phyloP scores from a whole-genome alignment of 2,113 vertebrate species.

The Talpa occidentalis region DNA sequence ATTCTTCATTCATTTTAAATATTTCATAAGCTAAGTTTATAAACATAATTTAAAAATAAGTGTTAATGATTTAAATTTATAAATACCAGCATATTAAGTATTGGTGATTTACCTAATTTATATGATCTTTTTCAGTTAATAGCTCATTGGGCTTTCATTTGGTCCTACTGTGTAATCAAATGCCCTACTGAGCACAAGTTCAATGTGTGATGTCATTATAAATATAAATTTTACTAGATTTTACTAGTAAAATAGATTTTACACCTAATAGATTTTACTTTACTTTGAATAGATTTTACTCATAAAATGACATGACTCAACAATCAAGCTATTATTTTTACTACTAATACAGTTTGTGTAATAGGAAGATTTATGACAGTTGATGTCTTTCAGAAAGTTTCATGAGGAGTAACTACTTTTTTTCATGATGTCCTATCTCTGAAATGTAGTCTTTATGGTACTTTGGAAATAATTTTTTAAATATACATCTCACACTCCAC shows the following conservation, averaged over 20 bases:
- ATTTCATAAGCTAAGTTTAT: slow-evolving; percentile 52
- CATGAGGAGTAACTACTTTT: slow-evolving; percentile 30
- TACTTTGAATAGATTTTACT: slow-evolving; percentile 43
- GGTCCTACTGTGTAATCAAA: not conserved
- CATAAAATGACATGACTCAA: not conserved
- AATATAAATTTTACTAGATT: too few relatives aligned
- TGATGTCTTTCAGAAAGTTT: slow-evolving; percentile 9
- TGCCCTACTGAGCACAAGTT: not conserved
- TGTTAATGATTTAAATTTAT: slow-evolving; percentile 3
- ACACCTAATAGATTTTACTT: too few relatives aligned
- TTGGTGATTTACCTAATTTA: slow-evolving; percentile 2
- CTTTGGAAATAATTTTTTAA: slow-evolving; percentile 56
- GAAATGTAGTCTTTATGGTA: not conserved
- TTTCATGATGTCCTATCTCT: slow-evolving; percentile 39
- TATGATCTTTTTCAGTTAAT: not conserved
- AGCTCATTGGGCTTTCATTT: not conserved
- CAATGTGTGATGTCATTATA: slow-evolving; percentile 8
- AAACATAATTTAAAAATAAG: not conserved
- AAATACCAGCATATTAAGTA: not conserved
- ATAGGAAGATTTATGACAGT: not conserved
- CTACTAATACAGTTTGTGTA: slow-evolving; percentile 39
- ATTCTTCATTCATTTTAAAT: slow-evolving; percentile 45
- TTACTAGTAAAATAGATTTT: too few relatives aligned
- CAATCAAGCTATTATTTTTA: slow-evolving; percentile 36
- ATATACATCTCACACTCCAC: not conserved